Percentiles rank a stretch among this genome's conserved stretches.
These are phyloP conservation scores for Caerostris extrusa DNA, from an alignment of 1,140 invertebrate species.

Conservation along the genomic window DNA sequence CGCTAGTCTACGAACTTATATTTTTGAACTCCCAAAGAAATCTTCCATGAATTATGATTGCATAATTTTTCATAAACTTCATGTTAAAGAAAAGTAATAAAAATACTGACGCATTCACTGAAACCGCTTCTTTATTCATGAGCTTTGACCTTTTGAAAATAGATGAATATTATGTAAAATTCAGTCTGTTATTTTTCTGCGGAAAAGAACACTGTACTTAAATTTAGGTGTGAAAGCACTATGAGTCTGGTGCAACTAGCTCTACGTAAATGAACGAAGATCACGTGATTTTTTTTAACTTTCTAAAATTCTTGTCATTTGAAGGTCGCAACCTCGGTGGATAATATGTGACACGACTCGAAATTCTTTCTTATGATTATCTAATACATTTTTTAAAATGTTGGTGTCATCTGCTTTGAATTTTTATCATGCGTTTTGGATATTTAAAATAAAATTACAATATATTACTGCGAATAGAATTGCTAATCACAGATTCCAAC, in stretches of 20 bases:
- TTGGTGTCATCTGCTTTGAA: background rate
- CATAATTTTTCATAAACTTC: too few relatives aligned
- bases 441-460: too few relatives aligned
- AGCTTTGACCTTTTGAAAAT: background rate
- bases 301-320: background rate
- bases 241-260: background rate
- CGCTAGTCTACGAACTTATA: too few relatives aligned
- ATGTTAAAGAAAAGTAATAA: too few relatives aligned
- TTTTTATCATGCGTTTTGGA: background rate
- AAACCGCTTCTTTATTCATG: background rate
- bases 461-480: too few relatives aligned
- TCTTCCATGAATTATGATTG: too few relatives aligned
- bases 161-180: constrained; percentile 1
- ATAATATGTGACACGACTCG: background rate
- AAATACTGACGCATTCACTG: background rate
- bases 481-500: too few relatives aligned
- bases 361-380: background rate
- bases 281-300: background rate
- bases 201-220: background rate
- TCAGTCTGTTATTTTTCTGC: background rate
- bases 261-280: background rate
- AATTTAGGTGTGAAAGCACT: background rate
- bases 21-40: too few relatives aligned
- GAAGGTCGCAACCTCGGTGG: background rate
- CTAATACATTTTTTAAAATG: background rate